Evolutionary conservation across 2,113 vertebrate species (phyloP), one percentile per base, ranked within the genome.

Genomic region (Paralichthys olivaceus): DNA sequence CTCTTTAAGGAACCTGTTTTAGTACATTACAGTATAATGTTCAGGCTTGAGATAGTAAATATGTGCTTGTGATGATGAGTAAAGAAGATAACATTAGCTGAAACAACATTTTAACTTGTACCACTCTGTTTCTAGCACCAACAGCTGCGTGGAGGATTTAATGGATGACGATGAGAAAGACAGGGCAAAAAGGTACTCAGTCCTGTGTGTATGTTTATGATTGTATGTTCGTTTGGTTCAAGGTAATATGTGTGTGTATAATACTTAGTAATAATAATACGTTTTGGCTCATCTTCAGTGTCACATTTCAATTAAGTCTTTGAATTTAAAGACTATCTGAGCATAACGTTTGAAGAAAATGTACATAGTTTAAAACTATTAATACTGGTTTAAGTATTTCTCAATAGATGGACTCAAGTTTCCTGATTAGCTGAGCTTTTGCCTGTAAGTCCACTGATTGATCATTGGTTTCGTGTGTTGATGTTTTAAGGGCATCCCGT

Each of bases 101-200:
- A 49, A 61, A 75, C n/a, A 9, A 13, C 15, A 66, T 78, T 82
- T 56, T 12, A 79, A 62, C 26, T 1, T 19, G 8, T 67, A 20
- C 55, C 19, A 6, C 20, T 92, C 80, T 79, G 76, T 60, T 92
- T 49, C 53, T 77, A 97, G 96, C 94, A 93, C 94, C 90, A 95
- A 89, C 91, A 94, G 94, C 86, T 95, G 95, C 82, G 94, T 95
- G 93, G 95, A 96, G 28, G 96, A 97, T 89, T 93, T 98, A 90
- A 94, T 96, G 94, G 96, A 97, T 68, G 97, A 97, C 93, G 95
- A 97, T 95, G 96, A 97, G 87, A 97, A 97, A 88, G 97, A 98
- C 93, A 96, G 93, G 89, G 96, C 96, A 91, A 98, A 98, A 95
- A 97, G 96, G 96, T 98, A 95, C 19, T 17, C 0, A 54, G 0